Conservation (phyloP, 2,113 vertebrate genomes). For the Dasyornis broadbenti region DNA sequence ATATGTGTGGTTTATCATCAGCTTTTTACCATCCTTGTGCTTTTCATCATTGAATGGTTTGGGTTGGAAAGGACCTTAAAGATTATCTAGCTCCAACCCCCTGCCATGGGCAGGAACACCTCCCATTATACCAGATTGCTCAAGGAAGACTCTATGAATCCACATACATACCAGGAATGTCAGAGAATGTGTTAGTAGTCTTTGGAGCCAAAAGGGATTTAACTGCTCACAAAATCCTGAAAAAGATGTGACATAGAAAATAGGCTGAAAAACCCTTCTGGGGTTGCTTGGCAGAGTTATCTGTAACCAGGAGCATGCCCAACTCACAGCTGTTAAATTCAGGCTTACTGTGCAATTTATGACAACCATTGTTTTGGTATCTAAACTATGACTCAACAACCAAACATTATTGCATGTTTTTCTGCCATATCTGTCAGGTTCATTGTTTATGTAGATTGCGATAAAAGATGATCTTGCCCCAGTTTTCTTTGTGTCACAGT, state of each 20-base stretch:
- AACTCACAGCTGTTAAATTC: neutral
- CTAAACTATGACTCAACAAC: neutral
- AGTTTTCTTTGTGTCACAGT: conserved; percentile 26
- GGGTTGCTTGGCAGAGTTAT: neutral
- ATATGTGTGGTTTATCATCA: neutral
- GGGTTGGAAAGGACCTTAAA: neutral
- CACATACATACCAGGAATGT: neutral
- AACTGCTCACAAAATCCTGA: neutral
- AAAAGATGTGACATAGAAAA: neutral
- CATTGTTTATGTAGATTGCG: conserved; percentile 53
- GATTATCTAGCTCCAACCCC: neutral
- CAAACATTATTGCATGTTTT: neutral
- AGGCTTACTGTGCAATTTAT: neutral
- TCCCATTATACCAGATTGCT: neutral
- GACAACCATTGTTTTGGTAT: neutral
- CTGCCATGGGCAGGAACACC: neutral
- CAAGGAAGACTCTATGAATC: neutral
- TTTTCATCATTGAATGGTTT: neutral
- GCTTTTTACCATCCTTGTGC: neutral
- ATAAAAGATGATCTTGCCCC: conserved; percentile 46
- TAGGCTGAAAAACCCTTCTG: neutral
- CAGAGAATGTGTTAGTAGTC: neutral
- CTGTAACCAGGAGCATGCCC: neutral
- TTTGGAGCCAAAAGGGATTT: neutral
- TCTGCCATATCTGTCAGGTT: conserved; percentile 1